phyloP scores from a whole-genome alignment of 2,113 vertebrate species.

The Falcunculus frontatus region DNA sequence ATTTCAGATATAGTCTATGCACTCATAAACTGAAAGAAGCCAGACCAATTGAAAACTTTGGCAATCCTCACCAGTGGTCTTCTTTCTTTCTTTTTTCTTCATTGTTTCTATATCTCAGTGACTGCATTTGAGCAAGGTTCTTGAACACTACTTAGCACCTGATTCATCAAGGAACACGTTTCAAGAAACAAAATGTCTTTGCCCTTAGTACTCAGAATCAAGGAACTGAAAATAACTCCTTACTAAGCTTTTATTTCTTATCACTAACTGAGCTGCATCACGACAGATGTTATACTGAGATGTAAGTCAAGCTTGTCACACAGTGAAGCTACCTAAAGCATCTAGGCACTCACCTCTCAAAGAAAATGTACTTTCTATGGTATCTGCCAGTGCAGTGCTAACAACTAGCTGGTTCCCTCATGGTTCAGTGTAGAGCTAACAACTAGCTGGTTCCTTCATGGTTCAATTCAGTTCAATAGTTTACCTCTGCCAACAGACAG shows the following conservation, averaged over 20 bases:
- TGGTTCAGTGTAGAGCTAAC: neutral
- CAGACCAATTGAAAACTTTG: neutral
- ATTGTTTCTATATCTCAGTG: neutral
- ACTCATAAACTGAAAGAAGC: neutral
- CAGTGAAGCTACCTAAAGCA: neutral
- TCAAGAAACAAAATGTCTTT: neutral
- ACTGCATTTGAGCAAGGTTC: neutral
- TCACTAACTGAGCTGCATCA: neutral
- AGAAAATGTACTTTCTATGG: neutral
- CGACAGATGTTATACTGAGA: neutral
- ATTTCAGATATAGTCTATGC: neutral
- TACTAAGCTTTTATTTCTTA: neutral
- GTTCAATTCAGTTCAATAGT: neutral
- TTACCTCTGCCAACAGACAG: neutral
- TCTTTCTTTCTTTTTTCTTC: neutral
- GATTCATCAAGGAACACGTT: rapidly evolving
- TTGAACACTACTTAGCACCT: neutral
- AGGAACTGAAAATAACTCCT: neutral
- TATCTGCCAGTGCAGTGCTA: neutral
- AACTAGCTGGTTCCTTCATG: neutral
- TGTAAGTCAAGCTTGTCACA: neutral
- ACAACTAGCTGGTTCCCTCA: neutral
- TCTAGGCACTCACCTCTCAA: neutral
- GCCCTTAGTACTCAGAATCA: neutral
- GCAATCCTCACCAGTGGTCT: neutral